Evolutionary conservation across 2,888 invertebrate species (phyloP).

Genomic region (Hedya salicella): DNA sequence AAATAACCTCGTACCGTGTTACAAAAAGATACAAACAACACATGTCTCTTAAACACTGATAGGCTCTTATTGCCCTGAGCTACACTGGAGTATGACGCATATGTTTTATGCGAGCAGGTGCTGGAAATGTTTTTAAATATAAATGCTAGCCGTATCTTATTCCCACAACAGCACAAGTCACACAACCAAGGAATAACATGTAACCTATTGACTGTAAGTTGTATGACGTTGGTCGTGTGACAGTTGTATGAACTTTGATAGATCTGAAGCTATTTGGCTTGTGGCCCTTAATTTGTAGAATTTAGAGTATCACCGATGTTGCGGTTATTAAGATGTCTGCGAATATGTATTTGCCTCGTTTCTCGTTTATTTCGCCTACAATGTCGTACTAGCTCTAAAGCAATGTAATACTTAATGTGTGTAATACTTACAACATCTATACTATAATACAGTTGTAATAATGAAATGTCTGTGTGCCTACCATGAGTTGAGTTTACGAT

Average conservation of each 20-base stretch:
- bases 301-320: not conserved
- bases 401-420: too few species aligned
- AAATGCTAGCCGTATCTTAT: slow-evolving; percentile 1
- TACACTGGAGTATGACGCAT: slow-evolving; percentile 50
- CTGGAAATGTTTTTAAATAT: slow-evolving; percentile 48
- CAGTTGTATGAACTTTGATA: slow-evolving; percentile 16
- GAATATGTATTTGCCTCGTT: not conserved
- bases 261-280: slow-evolving; percentile 33
- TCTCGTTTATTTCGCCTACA: not conserved
- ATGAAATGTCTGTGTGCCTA: too few species aligned
- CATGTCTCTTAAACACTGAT: not conserved
- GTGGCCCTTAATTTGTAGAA: slow-evolving; percentile 28
- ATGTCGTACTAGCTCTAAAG: not conserved
- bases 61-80: not conserved
- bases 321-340: slow-evolving; percentile 35
- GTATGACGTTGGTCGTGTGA: not conserved
- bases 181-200: not conserved
- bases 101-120: slow-evolving; percentile 62
- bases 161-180: not conserved
- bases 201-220: not conserved
- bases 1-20: slow-evolving; percentile 10
- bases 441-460: too few species aligned
- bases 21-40: not conserved
- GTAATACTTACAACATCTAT: too few species aligned
- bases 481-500: too few species aligned